Evolutionary conservation across 2,888 invertebrate genomes (phyloP), one percentile per base, ranked within the genome.

Genomic region (Tethea ocularis): DNA sequence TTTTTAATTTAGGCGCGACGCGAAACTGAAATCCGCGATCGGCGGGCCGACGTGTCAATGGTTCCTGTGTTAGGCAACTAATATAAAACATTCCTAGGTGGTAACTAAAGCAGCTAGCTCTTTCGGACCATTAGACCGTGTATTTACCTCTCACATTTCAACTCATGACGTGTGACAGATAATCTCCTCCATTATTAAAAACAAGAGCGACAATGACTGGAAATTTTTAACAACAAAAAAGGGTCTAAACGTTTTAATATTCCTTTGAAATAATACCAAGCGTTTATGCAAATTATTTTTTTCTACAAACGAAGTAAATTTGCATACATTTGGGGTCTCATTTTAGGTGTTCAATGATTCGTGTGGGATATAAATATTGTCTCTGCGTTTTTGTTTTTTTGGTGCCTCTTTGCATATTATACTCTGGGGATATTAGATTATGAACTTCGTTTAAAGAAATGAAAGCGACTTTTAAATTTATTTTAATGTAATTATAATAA

Each of bases 301-400:
- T 57, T 61, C 56, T 59, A 57, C 65, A 73, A 73, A 72, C 74
- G 69, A 70, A 72, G 72, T 63, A 69, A 80, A 87, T 88, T 88
- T 88, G 87, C 88, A 88, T 87, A 83, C 74, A 86, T 86, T 86
- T 82, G 87, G 77, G 86, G 83, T 76, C 82, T 84, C 84, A 77
- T 80, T 83, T 86, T 77, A 74, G 74, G 79, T 86, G 88, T 83
- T 85, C 85, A 89, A 88, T 88, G 88, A 80, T 74, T 83, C 88
- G 88, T 84, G 77, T 75, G 82, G 80, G 84, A 74, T 77, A 88
- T 88, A 87, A 88, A 88, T 88, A 88, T 86, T 84, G 83, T 84
- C 81, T 80, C 79, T 70, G 60, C 68, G 72, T 65, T 78, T 78
- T 70, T 82, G 84, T 83, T 81, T 77, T 66, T 69, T 71, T 75